phyloP scores from a whole-genome alignment of 2,888 invertebrate species.

The Lithodes maja region DNA sequence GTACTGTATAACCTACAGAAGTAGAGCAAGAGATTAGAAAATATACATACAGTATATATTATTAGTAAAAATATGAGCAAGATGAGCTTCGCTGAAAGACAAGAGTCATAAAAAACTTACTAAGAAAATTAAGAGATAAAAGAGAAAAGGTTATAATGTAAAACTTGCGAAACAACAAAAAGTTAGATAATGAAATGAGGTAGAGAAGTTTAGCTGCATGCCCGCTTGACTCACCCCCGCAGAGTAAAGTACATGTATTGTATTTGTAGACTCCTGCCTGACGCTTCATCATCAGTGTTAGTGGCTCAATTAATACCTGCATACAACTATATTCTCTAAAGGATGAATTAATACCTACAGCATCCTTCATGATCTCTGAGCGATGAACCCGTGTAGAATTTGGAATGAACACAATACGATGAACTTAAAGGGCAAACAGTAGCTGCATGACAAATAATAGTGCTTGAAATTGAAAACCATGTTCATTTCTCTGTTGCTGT shows the following conservation, averaged over 20 bases:
- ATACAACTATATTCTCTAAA: background rate
- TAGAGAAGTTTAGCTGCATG: background rate
- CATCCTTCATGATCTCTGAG: background rate
- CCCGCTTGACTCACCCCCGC: slow-evolving; percentile 4
- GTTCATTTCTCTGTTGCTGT: background rate
- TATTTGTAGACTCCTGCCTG: background rate
- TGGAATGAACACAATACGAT: background rate
- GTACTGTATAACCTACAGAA: too few species aligned
- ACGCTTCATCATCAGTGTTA: background rate
- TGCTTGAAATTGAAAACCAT: background rate
- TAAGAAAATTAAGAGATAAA: too few species aligned
- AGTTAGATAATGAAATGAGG: too few species aligned
- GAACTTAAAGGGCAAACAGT: background rate
- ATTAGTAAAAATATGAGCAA: too few species aligned
- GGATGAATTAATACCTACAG: background rate
- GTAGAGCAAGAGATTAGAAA: too few species aligned
- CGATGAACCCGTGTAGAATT: background rate
- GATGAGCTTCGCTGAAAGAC: too few species aligned
- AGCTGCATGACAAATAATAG: slow-evolving; percentile 10
- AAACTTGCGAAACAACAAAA: too few species aligned
- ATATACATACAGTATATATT: too few species aligned
- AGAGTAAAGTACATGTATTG: background rate
- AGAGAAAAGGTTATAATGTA: too few species aligned
- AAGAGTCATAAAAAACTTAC: too few species aligned
- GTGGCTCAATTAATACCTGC: background rate